Percentiles rank a stretch among this genome's conserved stretches.
phyloP scores from a whole-genome alignment of 2,797 vertebrate species.

The Epinephelus awoara region DNA sequence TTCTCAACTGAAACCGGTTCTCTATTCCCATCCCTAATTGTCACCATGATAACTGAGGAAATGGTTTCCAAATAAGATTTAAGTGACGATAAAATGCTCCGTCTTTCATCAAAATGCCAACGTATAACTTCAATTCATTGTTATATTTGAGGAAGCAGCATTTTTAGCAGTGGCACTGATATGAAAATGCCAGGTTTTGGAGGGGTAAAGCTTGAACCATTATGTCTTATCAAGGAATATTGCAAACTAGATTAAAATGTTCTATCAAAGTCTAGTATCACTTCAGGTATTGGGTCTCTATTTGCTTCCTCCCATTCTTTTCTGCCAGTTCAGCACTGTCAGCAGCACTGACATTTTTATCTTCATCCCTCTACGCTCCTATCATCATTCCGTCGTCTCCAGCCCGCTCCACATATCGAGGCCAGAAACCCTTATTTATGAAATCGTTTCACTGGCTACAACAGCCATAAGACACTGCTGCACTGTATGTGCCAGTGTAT shows the following conservation, averaged over 20 bases:
- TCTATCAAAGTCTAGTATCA: conserved; percentile 60
- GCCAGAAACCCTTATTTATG: conserved; percentile 63
- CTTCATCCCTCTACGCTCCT: conserved; percentile 59
- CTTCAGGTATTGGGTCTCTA: conserved; percentile 56
- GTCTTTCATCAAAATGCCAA: conserved; percentile 23
- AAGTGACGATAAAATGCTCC: not conserved
- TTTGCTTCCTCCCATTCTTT: conserved; percentile 53
- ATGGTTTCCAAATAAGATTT: conserved; percentile 28
- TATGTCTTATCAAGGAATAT: conserved; percentile 41
- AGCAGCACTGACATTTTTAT: conserved; percentile 71
- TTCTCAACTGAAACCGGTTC: too few species aligned
- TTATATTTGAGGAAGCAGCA: conserved; percentile 29
- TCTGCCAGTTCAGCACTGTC: conserved; percentile 73
- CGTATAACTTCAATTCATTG: not conserved
- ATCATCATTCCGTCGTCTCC: conserved; percentile 73
- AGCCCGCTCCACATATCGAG: conserved; percentile 51
- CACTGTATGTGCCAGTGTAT: conserved; percentile 28
- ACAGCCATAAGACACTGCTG: conserved; percentile 38
- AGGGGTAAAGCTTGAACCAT: conserved; percentile 24
- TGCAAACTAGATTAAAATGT: conserved; percentile 57
- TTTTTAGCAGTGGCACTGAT: conserved; percentile 33
- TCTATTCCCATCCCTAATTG: too few species aligned
- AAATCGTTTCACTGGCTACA: conserved; percentile 46
- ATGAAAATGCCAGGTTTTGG: conserved; percentile 34
- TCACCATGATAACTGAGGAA: not conserved